phyloP scores from a whole-genome alignment of 2,888 invertebrate genomes.

The Drosophila nr. perissopoda region DNA sequence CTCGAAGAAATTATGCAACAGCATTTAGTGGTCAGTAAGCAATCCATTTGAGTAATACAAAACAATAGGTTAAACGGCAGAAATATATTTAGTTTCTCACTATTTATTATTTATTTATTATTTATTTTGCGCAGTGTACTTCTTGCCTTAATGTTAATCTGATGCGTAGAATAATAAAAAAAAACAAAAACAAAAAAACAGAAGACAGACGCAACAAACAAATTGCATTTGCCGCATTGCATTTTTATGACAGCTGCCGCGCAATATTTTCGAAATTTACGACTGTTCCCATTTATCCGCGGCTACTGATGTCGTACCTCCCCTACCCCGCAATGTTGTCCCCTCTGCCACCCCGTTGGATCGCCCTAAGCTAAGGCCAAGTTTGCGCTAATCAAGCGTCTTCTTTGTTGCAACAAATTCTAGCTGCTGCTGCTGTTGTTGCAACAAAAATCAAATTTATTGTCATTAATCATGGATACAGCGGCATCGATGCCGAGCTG shows the following conservation, averaged over 20 bases:
- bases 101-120: not conserved
- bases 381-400: constrained; percentile 69
- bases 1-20: not conserved
- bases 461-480: constrained; percentile 75
- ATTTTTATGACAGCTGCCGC: constrained; percentile 70
- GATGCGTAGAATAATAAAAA: constrained; percentile 32
- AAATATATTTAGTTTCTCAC: not conserved
- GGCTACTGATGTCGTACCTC: constrained; percentile 13
- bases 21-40: not conserved
- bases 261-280: constrained; percentile 74
- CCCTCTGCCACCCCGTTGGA: constrained; percentile 1
- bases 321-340: not conserved
- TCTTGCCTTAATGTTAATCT: constrained; percentile 59
- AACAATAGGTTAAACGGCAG: not conserved
- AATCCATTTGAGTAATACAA: not conserved
- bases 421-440: constrained; percentile 12
- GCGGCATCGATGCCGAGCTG: constrained; percentile 37
- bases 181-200: not conserved
- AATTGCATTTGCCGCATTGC: constrained; percentile 72
- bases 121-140: not conserved
- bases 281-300: constrained; percentile 54
- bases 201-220: constrained; percentile 50
- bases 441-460: constrained; percentile 69
- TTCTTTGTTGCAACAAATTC: constrained; percentile 45
- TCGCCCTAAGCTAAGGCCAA: constrained; percentile 6